Base-by-base conservation (phyloP, 92 coral and sea anemone genomes). In the Zoanthus gigantus region DNA sequence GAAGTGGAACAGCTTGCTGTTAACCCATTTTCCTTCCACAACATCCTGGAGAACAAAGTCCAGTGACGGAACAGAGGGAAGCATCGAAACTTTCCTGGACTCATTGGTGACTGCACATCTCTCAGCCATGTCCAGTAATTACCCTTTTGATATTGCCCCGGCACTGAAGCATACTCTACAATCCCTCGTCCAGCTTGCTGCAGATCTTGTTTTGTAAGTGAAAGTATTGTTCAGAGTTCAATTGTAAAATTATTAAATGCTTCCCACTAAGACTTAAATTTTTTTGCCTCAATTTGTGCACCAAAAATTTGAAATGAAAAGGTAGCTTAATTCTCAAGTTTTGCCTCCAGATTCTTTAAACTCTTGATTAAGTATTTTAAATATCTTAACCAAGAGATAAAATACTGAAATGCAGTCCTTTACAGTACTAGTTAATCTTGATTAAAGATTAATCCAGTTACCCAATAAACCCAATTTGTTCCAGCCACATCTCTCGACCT, bases 101-200 rank as follows among this genome's bases (percentile, higher is more conserved):
- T 83, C 95, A 5, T 89, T 97, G 31, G 94, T 97, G 76, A 83
- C 94, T 28, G 95, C 99, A 1, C 99, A 97, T 69, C 76, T 97
- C 95, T 91, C 91, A n/a, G 93, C 96, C 34, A 93, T 94, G 94
- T 96, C 95, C n/a, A 82, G 94, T 52, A 91, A 86, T 82, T 87
- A 86, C 56, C 91, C 97, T 8, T 91, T 92, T 84, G 96, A 91
- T 71, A 87, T 94, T 68, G 99, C 94, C 23, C 94, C 99, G 50
- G 96, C 98, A 16, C 79, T 97, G 34, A 92, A 93, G 79, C 98
- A 97, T 76, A 93, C 95, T 18, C 91, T 95, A 37, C 92, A 89
- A 72, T 92, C 98, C 30, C 90, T 97, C 14, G 92, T 95, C 17
- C 98, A 94, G 44, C 98, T 97, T n/a, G 89, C 93, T 66, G 94